Percentiles rank a stretch among this genome's conserved stretches.
These are phyloP conservation scores for Diplosoma virens DNA, from an alignment of 23 tunicate species.

Conservation along the genomic window DNA sequence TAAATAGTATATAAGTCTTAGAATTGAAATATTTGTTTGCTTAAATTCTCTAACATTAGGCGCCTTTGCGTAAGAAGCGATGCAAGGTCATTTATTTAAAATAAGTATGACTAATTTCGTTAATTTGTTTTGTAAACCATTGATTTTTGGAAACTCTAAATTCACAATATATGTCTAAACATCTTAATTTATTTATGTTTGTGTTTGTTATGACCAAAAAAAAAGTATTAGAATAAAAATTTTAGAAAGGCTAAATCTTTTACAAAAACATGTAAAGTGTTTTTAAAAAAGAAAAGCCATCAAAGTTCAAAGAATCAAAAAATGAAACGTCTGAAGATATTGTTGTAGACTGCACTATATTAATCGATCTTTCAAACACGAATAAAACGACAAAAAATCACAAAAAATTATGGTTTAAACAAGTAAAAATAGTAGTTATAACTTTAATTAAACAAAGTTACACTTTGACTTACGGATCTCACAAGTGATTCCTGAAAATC, in stretches of 20 bases:
- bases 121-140: neutral
- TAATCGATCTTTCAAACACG: too few species aligned
- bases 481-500: slow-evolving; percentile 6
- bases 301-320: neutral
- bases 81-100: too few species aligned
- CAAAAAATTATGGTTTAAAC: neutral
- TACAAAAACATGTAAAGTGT: neutral
- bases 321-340: too few species aligned
- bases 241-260: neutral
- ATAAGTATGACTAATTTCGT: too few species aligned
- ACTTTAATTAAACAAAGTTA: neutral
- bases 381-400: neutral
- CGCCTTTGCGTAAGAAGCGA: too few species aligned
- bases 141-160: neutral
- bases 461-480: neutral
- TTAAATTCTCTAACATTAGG: too few species aligned
- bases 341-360: too few species aligned
- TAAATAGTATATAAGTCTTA: too few species aligned
- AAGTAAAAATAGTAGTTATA: neutral
- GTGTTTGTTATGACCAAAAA: neutral
- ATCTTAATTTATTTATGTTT: neutral
- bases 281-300: neutral
- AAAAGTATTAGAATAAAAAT: neutral
- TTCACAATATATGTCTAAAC: neutral
- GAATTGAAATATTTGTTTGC: too few species aligned